Evolutionary conservation across 1,140 invertebrate genomes (phyloP).

Genomic region (Capitella teleta): DNA sequence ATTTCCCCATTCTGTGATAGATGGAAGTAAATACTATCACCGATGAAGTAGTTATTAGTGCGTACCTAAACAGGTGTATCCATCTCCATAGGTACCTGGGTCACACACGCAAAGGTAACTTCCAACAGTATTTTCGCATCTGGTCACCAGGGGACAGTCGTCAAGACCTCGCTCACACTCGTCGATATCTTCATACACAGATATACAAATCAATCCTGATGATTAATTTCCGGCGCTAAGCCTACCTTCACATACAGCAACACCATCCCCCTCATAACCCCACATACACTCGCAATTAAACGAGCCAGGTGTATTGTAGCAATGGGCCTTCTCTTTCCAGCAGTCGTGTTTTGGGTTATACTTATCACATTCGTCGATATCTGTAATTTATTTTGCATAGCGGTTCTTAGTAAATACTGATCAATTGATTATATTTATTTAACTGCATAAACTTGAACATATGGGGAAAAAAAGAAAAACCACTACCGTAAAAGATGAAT

Average conservation of each 20-base stretch:
- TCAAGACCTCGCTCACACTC: conserved; percentile 33
- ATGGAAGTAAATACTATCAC: too few relatives aligned
- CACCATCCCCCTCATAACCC: conserved; percentile 42
- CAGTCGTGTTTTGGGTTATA: conserved; percentile 21
- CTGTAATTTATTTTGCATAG: too few relatives aligned
- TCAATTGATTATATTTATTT: too few relatives aligned
- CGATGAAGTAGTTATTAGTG: too few relatives aligned
- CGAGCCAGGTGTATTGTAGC: conserved; percentile 56
- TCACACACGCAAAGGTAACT: conserved; percentile 13
- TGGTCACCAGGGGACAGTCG: conserved; percentile 47
- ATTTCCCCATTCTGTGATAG: too few relatives aligned
- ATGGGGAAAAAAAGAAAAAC: too few relatives aligned
- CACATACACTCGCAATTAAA: conserved; percentile 67
- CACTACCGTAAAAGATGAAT: too few relatives aligned
- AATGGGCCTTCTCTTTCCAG: conserved; percentile 55
- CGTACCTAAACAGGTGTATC: not conserved
- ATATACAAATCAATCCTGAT: too few relatives aligned
- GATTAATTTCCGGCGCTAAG: too few relatives aligned
- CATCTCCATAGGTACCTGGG: not conserved
- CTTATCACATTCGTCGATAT: conserved; percentile 40
- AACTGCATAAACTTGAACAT: too few relatives aligned
- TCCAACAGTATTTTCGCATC: conserved; percentile 35
- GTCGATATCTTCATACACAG: conserved; percentile 27
- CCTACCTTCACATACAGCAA: too few relatives aligned
- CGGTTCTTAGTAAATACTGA: too few relatives aligned